Conservation (phyloP, 53 echinoderm and acorn worm species). For the Arbacia lixula region DNA sequence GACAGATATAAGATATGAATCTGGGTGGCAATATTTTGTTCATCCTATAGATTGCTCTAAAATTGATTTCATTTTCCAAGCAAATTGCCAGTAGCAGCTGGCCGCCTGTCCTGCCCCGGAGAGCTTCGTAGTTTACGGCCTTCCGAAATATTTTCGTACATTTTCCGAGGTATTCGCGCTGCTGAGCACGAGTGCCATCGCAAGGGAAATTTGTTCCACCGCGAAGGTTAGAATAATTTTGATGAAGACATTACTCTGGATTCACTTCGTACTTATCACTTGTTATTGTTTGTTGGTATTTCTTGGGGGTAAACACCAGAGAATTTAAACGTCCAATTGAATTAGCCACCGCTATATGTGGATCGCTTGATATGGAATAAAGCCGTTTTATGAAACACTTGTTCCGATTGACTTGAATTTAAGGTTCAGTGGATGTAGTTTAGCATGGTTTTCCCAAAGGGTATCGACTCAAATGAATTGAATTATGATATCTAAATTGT, state of each 20-base stretch:
- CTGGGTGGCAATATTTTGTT: slow-evolving; percentile 31
- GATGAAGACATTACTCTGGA: slow-evolving; percentile 30
- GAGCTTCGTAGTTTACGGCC: neutral
- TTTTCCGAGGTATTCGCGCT: slow-evolving; percentile 1
- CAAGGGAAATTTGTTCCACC: slow-evolving; percentile 1
- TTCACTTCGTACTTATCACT: too few relatives aligned
- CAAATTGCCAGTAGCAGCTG: slow-evolving; percentile 54
- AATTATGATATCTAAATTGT: too few relatives aligned
- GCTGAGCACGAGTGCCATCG: neutral
- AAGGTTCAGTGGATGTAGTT: too few relatives aligned
- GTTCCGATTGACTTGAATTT: too few relatives aligned
- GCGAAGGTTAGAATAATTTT: slow-evolving; percentile 26
- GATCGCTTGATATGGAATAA: too few relatives aligned
- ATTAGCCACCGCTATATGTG: too few relatives aligned
- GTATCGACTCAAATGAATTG: too few relatives aligned
- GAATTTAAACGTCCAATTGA: too few relatives aligned
- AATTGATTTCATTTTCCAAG: slow-evolving; percentile 54
- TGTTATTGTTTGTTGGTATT: too few relatives aligned
- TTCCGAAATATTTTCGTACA: neutral
- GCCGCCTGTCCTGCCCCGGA: neutral
- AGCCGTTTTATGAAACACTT: too few relatives aligned
- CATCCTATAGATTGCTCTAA: slow-evolving; percentile 19
- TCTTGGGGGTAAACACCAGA: too few relatives aligned
- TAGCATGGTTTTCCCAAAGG: too few relatives aligned
- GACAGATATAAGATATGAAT: slow-evolving; percentile 10